Percentiles rank a stretch among this genome's conserved stretches.
Conservation (phyloP, 2,888 invertebrate species). For the Opisthograptis luteolata region DNA sequence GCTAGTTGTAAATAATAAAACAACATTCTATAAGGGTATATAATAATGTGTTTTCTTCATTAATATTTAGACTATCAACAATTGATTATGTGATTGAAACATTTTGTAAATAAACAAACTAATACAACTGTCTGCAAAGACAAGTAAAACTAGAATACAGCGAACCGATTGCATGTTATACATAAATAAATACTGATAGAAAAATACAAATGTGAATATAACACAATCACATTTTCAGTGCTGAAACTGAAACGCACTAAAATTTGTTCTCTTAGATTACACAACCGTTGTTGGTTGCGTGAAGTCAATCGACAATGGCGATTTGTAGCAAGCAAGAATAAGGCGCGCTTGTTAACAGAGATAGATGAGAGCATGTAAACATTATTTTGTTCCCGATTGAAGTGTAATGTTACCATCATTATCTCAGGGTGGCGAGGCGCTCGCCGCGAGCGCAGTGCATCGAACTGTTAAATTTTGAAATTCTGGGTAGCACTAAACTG, state of each 20-base stretch:
- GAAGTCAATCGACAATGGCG: no score
- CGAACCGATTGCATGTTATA: constrained; percentile 22
- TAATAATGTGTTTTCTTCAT: constrained; percentile 58
- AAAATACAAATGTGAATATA: constrained; percentile 20
- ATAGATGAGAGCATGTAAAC: no score
- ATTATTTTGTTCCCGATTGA: no score
- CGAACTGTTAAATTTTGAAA: no score
- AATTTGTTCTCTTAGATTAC: no score
- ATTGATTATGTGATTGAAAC: constrained; percentile 27
- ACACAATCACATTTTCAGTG: constrained; percentile 2
- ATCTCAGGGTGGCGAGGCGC: no score
- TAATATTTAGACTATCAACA: constrained; percentile 51
- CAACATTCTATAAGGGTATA: constrained; percentile 49
- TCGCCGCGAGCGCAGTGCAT: no score
- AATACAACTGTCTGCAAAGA: constrained; percentile 24
- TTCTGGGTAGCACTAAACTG: no score
- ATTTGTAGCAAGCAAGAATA: no score
- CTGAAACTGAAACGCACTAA: not conserved
- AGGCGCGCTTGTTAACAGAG: no score
- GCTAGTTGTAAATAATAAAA: constrained; percentile 50
- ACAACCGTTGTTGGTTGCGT: no score
- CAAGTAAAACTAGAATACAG: constrained; percentile 33
- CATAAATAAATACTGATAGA: constrained; percentile 45
- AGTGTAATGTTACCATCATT: no score
- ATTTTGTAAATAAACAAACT: constrained; percentile 19